Percentiles rank a stretch among this genome's conserved stretches.
Conservation (phyloP, 2,888 invertebrate genomes). For the Harpalus rufipes region DNA sequence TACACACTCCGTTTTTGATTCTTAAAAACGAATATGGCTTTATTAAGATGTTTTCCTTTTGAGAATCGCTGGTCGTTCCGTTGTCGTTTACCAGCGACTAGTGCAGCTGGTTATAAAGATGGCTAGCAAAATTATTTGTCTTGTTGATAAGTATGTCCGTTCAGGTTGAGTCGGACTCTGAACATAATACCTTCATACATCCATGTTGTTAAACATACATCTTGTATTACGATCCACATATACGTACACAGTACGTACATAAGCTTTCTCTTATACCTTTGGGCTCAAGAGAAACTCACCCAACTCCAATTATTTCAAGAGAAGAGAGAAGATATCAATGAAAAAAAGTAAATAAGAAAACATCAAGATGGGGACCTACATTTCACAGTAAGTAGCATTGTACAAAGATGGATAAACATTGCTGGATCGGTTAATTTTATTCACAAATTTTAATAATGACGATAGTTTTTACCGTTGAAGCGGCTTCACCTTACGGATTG, state of each 20-base stretch:
- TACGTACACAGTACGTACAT: background rate
- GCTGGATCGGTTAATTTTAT: too few relatives aligned
- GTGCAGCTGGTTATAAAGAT: constrained; percentile 47
- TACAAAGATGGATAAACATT: too few relatives aligned
- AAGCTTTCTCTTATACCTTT: background rate
- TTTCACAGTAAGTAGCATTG: too few relatives aligned
- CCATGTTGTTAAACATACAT: constrained; percentile 35
- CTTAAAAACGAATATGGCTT: too few relatives aligned
- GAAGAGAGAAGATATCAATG: too few relatives aligned
- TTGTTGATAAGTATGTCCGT: constrained; percentile 52
- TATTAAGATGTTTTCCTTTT: background rate
- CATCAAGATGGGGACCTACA: too few relatives aligned
- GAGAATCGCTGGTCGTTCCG: constrained; percentile 11
- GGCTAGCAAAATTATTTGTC: constrained; percentile 43
- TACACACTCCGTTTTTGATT: too few relatives aligned
- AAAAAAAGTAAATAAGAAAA: too few relatives aligned
- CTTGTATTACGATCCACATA: constrained; percentile 25
- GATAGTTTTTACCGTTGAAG: too few relatives aligned
- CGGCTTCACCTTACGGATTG: too few relatives aligned
- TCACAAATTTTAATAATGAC: too few relatives aligned
- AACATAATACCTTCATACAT: constrained; percentile 36
- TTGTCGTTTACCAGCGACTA: constrained; percentile 12
- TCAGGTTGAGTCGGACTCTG: constrained; percentile 37
- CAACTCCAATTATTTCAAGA: background rate
- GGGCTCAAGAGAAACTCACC: background rate